phyloP scores from a whole-genome alignment of 2,888 invertebrate genomes.

The Cephonodes hylas region DNA sequence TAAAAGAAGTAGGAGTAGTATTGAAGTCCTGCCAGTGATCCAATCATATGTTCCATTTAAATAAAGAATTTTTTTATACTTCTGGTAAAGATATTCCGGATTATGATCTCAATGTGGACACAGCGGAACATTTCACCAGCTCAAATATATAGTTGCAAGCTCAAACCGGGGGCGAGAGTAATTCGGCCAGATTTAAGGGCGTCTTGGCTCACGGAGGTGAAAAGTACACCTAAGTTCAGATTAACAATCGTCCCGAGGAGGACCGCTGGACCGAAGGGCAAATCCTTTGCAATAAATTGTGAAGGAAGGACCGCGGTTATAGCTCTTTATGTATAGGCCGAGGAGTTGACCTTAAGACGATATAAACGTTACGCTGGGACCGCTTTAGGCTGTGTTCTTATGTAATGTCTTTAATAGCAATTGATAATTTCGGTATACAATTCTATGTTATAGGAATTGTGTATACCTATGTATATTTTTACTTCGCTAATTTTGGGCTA shows the following conservation, averaged over 20 bases:
- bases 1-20: no score
- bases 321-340: background rate
- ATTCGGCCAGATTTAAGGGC: conserved; percentile 53
- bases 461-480: no score
- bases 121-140: background rate
- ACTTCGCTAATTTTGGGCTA: no score
- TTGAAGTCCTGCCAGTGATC: no score
- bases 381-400: background rate
- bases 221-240: conserved; percentile 74
- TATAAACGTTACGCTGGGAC: background rate
- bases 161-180: conserved; percentile 43
- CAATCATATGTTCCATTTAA: no score
- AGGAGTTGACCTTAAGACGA: conserved; percentile 2
- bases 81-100: no score
- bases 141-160: background rate
- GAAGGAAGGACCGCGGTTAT: conserved; percentile 35
- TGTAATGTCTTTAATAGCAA: background rate
- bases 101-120: background rate
- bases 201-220: conserved; percentile 57
- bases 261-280: conserved; percentile 49
- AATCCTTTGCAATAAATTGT: conserved; percentile 48
- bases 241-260: conserved; percentile 66
- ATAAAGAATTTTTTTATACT: no score
- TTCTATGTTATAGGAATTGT: no score
- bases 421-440: no score